Percentiles rank a stretch among this genome's conserved stretches.
These are phyloP conservation scores for Urocolius indicus DNA, from an alignment of 2,113 vertebrate genomes.

Conservation along the genomic window DNA sequence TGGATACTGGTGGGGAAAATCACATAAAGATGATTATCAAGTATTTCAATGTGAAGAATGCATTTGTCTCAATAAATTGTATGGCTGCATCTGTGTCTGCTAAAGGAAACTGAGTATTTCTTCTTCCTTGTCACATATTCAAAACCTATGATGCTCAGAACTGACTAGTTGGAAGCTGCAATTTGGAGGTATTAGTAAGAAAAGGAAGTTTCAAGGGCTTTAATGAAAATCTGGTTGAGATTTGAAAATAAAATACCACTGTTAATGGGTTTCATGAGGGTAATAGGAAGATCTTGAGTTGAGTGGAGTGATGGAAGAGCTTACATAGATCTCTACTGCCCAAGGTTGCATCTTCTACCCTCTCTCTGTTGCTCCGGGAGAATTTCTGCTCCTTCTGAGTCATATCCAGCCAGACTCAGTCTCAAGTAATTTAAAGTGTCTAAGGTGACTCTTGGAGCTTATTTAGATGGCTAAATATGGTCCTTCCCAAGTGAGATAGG, in stretches of 20 bases:
- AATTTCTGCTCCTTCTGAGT: not conserved
- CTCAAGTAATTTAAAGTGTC: accelerated
- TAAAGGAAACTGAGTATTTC: not conserved
- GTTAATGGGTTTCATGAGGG: not conserved
- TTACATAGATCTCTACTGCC: not conserved
- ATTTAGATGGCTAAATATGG: not conserved
- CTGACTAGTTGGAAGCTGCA: not conserved
- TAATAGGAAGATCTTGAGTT: not conserved
- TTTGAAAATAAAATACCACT: not conserved
- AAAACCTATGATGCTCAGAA: not conserved
- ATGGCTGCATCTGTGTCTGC: not conserved
- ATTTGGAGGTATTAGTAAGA: not conserved
- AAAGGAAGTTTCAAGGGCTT: not conserved
- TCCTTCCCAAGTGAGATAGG: accelerated
- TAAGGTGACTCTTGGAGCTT: not conserved
- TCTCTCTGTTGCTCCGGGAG: not conserved
- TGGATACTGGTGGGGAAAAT: not conserved
- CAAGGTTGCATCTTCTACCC: not conserved
- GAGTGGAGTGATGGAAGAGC: not conserved
- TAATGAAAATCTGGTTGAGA: not conserved
- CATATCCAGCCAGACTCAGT: not conserved
- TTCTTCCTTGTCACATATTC: not conserved
- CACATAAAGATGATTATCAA: no score
- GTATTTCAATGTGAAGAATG: not conserved
- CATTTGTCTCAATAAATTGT: not conserved